Conservation (phyloP, 2,888 invertebrate genomes). For the Cosmorhoe ocellata region DNA sequence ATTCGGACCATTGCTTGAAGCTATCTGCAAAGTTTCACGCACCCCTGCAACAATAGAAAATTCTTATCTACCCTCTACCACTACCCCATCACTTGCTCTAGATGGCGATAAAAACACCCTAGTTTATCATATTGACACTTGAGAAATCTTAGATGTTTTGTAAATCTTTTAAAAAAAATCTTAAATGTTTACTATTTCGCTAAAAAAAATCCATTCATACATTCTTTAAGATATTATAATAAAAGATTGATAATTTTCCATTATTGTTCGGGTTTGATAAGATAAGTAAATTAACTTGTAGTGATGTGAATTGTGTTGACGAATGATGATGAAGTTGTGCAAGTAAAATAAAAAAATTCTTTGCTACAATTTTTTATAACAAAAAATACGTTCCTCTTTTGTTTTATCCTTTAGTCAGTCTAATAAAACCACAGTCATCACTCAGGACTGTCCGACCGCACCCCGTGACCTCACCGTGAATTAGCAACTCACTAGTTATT, state of each 20-base stretch:
- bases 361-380: neutral
- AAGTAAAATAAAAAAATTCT: neutral
- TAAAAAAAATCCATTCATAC: no score
- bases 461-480: slow-evolving; percentile 70
- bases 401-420: slow-evolving; percentile 11
- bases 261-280: no score
- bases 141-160: slow-evolving; percentile 66
- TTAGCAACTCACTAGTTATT: slow-evolving; percentile 67
- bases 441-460: slow-evolving; percentile 52
- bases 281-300: no score
- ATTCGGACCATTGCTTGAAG: slow-evolving; percentile 60
- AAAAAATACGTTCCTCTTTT: neutral
- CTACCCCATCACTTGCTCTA: slow-evolving; percentile 48
- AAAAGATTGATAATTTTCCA: no score
- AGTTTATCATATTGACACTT: slow-evolving; percentile 80
- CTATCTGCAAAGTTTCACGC: slow-evolving; percentile 78
- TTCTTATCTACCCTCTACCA: slow-evolving; percentile 71
- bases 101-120: slow-evolving; percentile 63
- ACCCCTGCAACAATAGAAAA: slow-evolving; percentile 71
- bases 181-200: no score
- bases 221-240: no score
- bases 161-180: slow-evolving; percentile 54
- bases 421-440: slow-evolving; percentile 28
- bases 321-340: no score
- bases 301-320: no score